A percentile compares a stretch with the other conserved stretches of the same genome.
phyloP scores from a whole-genome alignment of 2,113 vertebrate genomes.

The Sisor rabdophorus region DNA sequence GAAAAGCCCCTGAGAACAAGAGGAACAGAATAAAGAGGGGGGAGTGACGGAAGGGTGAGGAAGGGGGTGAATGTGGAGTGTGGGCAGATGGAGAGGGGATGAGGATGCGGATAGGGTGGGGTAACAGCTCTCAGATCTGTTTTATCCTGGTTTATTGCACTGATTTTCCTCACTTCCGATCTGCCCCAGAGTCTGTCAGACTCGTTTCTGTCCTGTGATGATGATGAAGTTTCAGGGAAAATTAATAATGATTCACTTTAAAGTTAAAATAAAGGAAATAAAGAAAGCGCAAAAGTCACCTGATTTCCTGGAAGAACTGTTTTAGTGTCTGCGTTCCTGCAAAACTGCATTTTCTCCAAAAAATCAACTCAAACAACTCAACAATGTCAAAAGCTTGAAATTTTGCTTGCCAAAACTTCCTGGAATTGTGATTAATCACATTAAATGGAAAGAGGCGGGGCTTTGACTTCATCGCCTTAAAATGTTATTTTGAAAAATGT shows the following conservation, averaged over 20 bases:
- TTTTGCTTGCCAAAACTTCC: background rate
- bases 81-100: too few species aligned
- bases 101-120: too few species aligned
- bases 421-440: conserved; percentile 6
- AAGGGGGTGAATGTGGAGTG: too few species aligned
- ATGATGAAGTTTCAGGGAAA: background rate
- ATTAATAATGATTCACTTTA: too few species aligned
- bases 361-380: background rate
- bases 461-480: background rate
- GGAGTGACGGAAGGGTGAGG: background rate
- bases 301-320: conserved; percentile 31
- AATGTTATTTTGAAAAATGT: too few species aligned
- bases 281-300: background rate
- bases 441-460: background rate
- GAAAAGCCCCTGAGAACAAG: background rate
- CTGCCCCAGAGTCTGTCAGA: background rate
- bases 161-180: background rate
- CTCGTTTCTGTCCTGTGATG: too few species aligned
- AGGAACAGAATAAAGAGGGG: background rate
- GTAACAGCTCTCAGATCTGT: background rate
- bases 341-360: background rate
- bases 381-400: background rate
- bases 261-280: background rate
- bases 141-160: conserved; percentile 25
- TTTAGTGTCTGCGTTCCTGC: background rate